Percentiles rank a stretch among this genome's conserved stretches.
phyloP scores from a whole-genome alignment of 2,113 vertebrate genomes.

The Chrysemys picta region DNA sequence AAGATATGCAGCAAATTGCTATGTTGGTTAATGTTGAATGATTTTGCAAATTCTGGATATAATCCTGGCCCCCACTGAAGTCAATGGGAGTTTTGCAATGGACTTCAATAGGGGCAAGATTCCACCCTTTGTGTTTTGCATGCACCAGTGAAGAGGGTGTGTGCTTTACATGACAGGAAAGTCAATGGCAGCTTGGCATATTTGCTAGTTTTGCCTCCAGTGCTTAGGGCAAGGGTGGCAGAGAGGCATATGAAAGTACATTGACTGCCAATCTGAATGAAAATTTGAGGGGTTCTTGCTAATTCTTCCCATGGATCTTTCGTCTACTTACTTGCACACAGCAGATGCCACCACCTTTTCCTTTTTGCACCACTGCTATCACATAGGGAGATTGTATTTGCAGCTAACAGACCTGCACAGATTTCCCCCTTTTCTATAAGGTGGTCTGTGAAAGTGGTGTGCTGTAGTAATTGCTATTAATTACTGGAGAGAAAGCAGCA shows the following conservation, averaged over 20 bases:
- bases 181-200: not conserved
- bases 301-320: not conserved
- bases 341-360: not conserved
- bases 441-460: not conserved
- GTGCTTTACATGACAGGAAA: not conserved
- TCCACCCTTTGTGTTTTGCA: not conserved
- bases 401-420: no score
- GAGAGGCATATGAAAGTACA: not conserved
- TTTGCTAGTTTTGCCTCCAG: not conserved
- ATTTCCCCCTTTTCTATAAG: not conserved
- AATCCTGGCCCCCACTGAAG: not conserved
- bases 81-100: not conserved
- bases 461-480: not conserved
- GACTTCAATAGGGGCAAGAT: not conserved
- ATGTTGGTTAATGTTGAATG: not conserved
- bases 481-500: not conserved
- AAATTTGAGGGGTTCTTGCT: not conserved
- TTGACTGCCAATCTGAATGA: not conserved
- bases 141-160: not conserved
- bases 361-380: not conserved
- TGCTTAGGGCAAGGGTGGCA: not conserved
- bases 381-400: not conserved
- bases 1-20: accelerated
- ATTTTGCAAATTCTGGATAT: not conserved
- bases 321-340: not conserved